Evolutionary conservation across 2,113 vertebrate genomes (phyloP), one percentile per base, ranked within the genome.

Genomic region (Conger conger): DNA sequence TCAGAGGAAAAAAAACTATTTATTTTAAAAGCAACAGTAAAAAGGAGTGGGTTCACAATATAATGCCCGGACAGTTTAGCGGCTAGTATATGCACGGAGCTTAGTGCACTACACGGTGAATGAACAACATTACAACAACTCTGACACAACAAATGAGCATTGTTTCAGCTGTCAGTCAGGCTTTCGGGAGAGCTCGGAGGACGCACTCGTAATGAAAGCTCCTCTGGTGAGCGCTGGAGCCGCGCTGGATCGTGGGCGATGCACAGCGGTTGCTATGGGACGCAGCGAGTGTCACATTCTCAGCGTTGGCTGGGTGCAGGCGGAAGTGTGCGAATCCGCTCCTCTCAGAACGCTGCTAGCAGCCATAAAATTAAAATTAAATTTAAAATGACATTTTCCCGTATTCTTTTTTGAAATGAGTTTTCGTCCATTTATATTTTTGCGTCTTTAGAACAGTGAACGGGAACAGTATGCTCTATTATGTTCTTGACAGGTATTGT

Each of bases 191-290:
- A 63, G 57, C 57, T 3, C 20, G 57, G 57, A 73, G 68, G 68
- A 73, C 9, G 68, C 68, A 11, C 68, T 73, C n/a, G n/a, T 13
- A 73, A 33, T 13, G 68, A 33, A 30, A 33, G 68, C 68, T 73
- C 9, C 68, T 73, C 15, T 13, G 68, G n/a, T 13, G 68, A n/a
- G 68, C 0, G n/a, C n/a, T 33, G 9, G 33, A 33, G n/a, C 68
- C 68, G n/a, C 8, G n/a, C 68, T 60, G 50, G 2, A 82, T 60
- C 9, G 33, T 57, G 57, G 18, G 35, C 53, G 53, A 63, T 63
- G 17, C 54, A 20, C 30, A 82, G 57, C n/a, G 38, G 63, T 83
- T 83, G 82, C 82, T 40, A 83, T 83, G 60, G 82, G 76, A 23
- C 20, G 37, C 37, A 68, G 38, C 36, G 13, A 18, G 76, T 83